Conservation (phyloP, 53 echinoderm and acorn worm genomes). For the Echinometra lucunter region DNA sequence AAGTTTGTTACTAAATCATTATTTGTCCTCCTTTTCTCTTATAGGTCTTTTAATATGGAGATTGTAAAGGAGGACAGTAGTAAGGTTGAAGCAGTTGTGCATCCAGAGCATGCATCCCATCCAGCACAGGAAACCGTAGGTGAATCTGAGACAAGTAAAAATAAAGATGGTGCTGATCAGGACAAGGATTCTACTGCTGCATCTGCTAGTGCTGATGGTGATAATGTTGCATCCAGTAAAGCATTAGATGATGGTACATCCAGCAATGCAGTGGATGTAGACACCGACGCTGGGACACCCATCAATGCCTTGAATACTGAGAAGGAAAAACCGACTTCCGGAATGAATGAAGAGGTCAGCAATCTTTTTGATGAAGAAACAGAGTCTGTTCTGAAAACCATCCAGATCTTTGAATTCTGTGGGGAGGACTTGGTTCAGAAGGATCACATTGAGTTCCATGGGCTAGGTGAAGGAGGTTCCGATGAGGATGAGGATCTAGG, state of each 20-base stretch:
- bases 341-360: not conserved
- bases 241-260: not conserved
- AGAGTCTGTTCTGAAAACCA: constrained; percentile 61
- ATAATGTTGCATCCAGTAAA: not conserved
- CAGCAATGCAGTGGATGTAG: not conserved
- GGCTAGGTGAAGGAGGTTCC: constrained; percentile 29
- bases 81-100: not conserved
- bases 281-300: not conserved
- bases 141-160: constrained; percentile 4
- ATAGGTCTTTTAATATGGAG: constrained; percentile 18
- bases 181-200: not conserved
- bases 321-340: not conserved
- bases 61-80: not conserved
- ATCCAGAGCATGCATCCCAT: not conserved
- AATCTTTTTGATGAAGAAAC: constrained; percentile 33
- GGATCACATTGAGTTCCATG: constrained; percentile 68
- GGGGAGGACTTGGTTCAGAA: constrained; percentile 67
- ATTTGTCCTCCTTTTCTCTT: not conserved
- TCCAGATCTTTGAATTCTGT: constrained; percentile 68
- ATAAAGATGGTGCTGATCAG: not conserved
- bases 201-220: not conserved
- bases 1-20: not conserved
- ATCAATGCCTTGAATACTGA: not conserved
- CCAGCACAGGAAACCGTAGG: not conserved
- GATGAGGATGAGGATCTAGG: constrained; percentile 62